Evolutionary conservation across 2,888 invertebrate genomes (phyloP), one percentile per base, ranked within the genome.

Genomic region (Eudemis profundana): DNA sequence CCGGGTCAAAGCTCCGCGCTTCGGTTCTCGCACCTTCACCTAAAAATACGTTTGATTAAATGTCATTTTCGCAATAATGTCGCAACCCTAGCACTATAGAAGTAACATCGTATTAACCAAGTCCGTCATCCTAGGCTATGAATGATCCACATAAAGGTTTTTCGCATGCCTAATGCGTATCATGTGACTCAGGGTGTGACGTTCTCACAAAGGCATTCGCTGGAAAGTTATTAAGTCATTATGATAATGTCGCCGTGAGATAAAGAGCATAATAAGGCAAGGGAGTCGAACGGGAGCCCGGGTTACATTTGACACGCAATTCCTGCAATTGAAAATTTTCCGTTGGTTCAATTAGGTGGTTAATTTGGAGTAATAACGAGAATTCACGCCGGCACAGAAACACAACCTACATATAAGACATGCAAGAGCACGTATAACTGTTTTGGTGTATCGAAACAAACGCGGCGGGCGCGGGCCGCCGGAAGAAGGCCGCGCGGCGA

Each of bases 401-500:
- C 82, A 75, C 86, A 88, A 85, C 89, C 91, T 85, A 89, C 89
- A 86, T 90, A 76, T 78, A 77, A 76, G 68, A 83, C 89, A 89
- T 86, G 86, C 87, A 88, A 89, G 88, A 90, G 87, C 82, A 83
- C 82, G 85, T 79, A 84, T 89, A 89, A 89, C 89, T 89, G 89
- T 90, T 81, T 65, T 61, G 82, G 85, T 80, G 82, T 83, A 85
- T 86, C 79, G 86, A 80, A 84, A 85, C 89, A 89, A 89, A 86
- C 84, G 87, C 84, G 53, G 33, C 51, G 51, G 42, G 44, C 77
- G n/a, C n/a, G n/a, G n/a, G n/a, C 79, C 78, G 82, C 74, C 81
- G 82, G 88, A 90, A 91, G 90, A 91, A 91, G 92, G 91, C 87
- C 92, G 89, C 83, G 80, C 78, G 80, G 84, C 89, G 92, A 91